Evolutionary conservation across 1,140 invertebrate genomes (phyloP).

Genomic region (Aphis craccivora): DNA sequence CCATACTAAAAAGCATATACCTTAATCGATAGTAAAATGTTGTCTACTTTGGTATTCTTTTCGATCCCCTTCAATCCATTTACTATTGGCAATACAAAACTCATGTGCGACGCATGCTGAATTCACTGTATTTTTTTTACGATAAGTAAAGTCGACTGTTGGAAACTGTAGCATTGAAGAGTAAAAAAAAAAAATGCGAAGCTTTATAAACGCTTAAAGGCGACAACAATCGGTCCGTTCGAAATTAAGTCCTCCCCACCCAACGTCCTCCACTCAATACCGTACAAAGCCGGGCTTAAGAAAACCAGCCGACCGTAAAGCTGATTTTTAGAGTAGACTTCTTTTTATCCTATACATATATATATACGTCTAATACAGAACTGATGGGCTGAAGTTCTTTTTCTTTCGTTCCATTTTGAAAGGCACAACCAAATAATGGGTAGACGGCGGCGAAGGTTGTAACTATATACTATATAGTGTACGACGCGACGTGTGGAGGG

Average conservation of each 20-base stretch:
- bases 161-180: slow-evolving; percentile 30
- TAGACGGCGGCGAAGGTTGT: no score
- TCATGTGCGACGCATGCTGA: slow-evolving; percentile 27
- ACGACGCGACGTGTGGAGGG: neutral
- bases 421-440: slow-evolving; percentile 49
- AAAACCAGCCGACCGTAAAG: slow-evolving; percentile 56
- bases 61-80: slow-evolving; percentile 29
- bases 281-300: slow-evolving; percentile 51
- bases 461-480: neutral
- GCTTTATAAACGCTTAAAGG: slow-evolving; percentile 58
- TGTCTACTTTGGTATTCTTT: neutral
- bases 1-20: neutral
- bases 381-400: slow-evolving; percentile 54
- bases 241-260: slow-evolving; percentile 48
- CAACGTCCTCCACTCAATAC: slow-evolving; percentile 17
- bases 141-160: slow-evolving; percentile 52
- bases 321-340: slow-evolving; percentile 58
- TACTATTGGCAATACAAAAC: slow-evolving; percentile 12
- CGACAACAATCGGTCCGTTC: slow-evolving; percentile 58
- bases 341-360: slow-evolving; percentile 51
- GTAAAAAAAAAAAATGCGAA: slow-evolving; percentile 36
- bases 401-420: slow-evolving; percentile 46
- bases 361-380: slow-evolving; percentile 34
- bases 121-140: slow-evolving; percentile 35
- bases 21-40: slow-evolving; percentile 26